A percentile compares a stretch with the other conserved stretches of the same genome.
These are phyloP conservation scores for Antennarius striatus DNA, from an alignment of 2,113 vertebrate genomes.

Conservation along the genomic window DNA sequence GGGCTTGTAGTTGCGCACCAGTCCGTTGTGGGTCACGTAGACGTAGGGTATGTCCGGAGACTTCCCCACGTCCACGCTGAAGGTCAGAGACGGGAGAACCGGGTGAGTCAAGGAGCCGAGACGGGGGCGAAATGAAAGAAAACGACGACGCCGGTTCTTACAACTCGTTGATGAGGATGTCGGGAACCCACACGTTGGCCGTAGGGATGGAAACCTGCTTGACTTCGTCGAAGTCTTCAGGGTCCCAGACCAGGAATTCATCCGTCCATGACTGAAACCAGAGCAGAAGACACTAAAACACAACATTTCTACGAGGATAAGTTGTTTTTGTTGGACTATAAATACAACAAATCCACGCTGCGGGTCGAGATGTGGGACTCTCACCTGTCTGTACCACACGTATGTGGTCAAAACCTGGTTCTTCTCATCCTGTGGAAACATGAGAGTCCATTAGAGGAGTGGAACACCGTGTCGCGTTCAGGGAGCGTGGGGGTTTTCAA, in stretches of 20 bases:
- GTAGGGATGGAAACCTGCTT: slow-evolving; percentile 88
- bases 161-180: slow-evolving; percentile 99
- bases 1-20: slow-evolving; percentile 94
- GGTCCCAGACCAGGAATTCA: slow-evolving; percentile 94
- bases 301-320: too few species aligned
- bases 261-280: slow-evolving; percentile 88
- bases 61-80: slow-evolving; percentile 94
- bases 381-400: slow-evolving; percentile 97
- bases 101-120: accelerated
- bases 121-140: accelerated
- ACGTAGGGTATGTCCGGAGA: slow-evolving; percentile 94
- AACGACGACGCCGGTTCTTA: slow-evolving; percentile 71
- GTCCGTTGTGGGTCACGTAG: slow-evolving; percentile 85
- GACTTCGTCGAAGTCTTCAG: slow-evolving; percentile 88
- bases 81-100: not conserved
- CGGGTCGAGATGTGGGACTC: not conserved
- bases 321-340: too few species aligned
- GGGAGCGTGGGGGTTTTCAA: too few species aligned
- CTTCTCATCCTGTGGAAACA: slow-evolving; percentile 89
- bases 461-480: too few species aligned
- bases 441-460: not conserved
- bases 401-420: slow-evolving; percentile 98
- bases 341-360: too few species aligned
- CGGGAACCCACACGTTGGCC: slow-evolving; percentile 92
- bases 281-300: not conserved